Conservation (phyloP, 30 jellyfish, hydroid and myxozoan species). For the Rhopilema esculentum region DNA sequence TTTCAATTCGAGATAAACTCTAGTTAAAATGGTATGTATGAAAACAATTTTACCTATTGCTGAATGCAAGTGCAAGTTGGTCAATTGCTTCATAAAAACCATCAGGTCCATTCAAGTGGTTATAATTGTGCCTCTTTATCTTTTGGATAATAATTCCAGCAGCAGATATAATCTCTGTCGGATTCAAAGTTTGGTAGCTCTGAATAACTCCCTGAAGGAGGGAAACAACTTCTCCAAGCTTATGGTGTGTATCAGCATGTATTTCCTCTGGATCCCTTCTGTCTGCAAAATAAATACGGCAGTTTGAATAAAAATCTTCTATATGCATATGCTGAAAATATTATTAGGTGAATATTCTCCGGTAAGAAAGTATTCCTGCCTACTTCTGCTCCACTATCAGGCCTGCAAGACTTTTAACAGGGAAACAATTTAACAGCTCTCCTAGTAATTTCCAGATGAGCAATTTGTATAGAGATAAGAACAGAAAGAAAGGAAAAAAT, state of each 20-base stretch:
- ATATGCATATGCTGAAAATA: no score
- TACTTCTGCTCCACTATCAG: no score
- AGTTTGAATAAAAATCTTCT: no score
- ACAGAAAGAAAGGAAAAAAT: no score
- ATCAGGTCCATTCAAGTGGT: constrained; percentile 75
- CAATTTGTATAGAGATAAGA: no score
- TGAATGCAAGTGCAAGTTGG: constrained; percentile 92
- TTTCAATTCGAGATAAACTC: no score
- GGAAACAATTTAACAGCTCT: no score
- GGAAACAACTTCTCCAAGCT: constrained; percentile 92
- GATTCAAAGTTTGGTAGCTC: constrained; percentile 81
- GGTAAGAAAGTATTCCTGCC: no score
- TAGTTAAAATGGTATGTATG: no score
- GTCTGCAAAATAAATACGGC: constrained; percentile 3
- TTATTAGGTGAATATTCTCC: no score
- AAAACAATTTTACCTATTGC: constrained; percentile 78
- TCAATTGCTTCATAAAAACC: constrained; percentile 93
- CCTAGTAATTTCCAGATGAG: no score
- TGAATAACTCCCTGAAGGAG: constrained; percentile 82
- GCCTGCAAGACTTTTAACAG: no score
- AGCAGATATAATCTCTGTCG: constrained; percentile 84
- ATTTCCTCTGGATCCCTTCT: constrained; percentile 53
- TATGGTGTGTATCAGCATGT: constrained; percentile 75
- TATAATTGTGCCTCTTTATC: constrained; percentile 72
- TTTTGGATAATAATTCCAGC: constrained; percentile 86